Evolutionary conservation across 1,140 invertebrate species (phyloP), one percentile per base, ranked within the genome.

Genomic region (Zaprionus ornatus): DNA sequence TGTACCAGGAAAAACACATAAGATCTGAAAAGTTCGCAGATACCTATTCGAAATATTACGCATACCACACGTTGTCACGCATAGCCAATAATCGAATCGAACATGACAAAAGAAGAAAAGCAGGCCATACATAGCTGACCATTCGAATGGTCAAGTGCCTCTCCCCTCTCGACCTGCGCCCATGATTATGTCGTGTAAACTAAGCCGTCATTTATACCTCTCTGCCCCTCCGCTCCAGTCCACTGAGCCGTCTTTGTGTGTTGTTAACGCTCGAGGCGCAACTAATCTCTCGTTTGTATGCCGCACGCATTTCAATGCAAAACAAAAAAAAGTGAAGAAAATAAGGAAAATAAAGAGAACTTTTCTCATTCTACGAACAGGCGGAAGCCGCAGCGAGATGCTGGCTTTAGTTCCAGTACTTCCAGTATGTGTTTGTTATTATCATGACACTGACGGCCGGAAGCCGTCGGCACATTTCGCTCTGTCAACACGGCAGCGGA

Each of bases 271-370:
- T 64, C 15, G 25, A 77, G 72, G 62, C 73, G 50, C 64, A 50
- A 76, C 67, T 84, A 84, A 84, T 77, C 81, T 77, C 63, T 69
- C 79, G 78, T 84, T 74, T 76, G 81, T 84, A 82, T 82, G 82
- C 74, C 73, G 68, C 40, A 59, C 82, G 61, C 77, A 80, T 56
- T 42, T 29, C 50, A 62, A 64, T 42, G 29, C 29, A 69, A 40
- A 56, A 37, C 15, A 17, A 56, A 40, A 61, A 13, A 54, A 65
- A 56, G 37, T 17, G 6, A 17, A 35, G 27, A 32, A 54, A 48
- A 27, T 45, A 45, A 45, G 7, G n/a, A 45, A 40, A 40, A 40
- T 10, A 69, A 55, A 42, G 57, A 27, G 19, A 42, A 55, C 23
- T 32, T 61, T 10, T 27, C 50, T 42, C 35, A 45, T 61, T 45